Base-by-base conservation (phyloP, 2,797 vertebrate species). In the Brachyalestes nurse region DNA sequence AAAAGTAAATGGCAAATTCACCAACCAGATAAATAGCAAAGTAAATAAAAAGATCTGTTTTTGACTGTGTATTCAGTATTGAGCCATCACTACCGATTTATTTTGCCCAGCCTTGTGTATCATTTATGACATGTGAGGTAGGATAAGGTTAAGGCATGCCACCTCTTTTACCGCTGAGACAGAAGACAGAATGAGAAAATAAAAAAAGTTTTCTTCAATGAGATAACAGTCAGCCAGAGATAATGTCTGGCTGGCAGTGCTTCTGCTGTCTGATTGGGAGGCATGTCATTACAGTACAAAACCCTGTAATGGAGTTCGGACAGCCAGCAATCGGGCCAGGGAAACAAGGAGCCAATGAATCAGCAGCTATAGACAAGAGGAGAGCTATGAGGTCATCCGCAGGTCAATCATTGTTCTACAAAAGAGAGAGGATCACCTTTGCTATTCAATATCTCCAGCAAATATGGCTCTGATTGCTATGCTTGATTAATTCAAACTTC, bases 331-430 rank as follows among this genome's bases (percentile, higher is more conserved):
- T 67, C 49, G 49, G 66, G 21, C 60, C 4, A 49, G 12, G 12
- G 45, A 23, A 28, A n/a, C 49, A 9, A 14, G 10, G 45, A 2
- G n/a, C 21, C 12, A 47, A 1, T 47, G 38, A 49, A 19, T 51
- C 6, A 70, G 40, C 4, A 7, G 40, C 40, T n/a, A 21, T 3
- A 72, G 34, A 69, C 53, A n/a, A 3, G 40, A 49, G 51, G 38
- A 73, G 78, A 66, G 16, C 60, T 38, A 61, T 75, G 62, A 57
- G 70, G 72, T 80, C 79, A 69, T 60, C 53, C 9, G 12, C 40
- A 60, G 78, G 62, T 42, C 62, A 80, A 55, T n/a, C 49, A 57
- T 5, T 0, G 34, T 42, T 40, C 53, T 28, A 60, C 14, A 19
- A 57, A 72, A 25, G 28, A 64, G 49, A 53, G 2, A 8, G 5